These are phyloP conservation scores for Drosophila crucigera DNA, from an alignment of 2,888 invertebrate genomes.

Conservation along the genomic window DNA sequence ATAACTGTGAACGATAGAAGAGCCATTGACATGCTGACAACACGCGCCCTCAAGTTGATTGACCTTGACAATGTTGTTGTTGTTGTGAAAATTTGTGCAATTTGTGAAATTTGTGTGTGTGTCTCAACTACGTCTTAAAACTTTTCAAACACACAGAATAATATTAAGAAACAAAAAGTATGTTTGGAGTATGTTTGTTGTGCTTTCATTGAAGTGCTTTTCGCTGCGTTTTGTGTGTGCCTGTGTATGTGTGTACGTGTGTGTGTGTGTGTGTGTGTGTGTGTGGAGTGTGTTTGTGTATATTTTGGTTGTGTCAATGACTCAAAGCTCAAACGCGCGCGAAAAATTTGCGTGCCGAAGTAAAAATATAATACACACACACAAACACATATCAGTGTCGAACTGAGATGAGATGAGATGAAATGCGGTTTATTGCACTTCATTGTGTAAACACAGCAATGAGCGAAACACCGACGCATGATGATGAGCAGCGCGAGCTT, in stretches of 20 bases:
- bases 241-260: conserved; percentile 5
- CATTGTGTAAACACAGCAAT: conserved; percentile 62
- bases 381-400: conserved; percentile 1
- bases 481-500: conserved; percentile 37
- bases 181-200: conserved; percentile 15
- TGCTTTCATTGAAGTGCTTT: conserved; percentile 26
- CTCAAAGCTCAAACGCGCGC: conserved; percentile 73
- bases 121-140: conserved; percentile 37
- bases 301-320: conserved; percentile 67
- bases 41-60: conserved; percentile 66
- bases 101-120: conserved; percentile 30
- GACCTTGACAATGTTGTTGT: conserved; percentile 60
- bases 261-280: conserved; percentile 5
- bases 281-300: conserved; percentile 16
- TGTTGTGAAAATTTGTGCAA: conserved; percentile 37
- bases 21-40: conserved; percentile 66
- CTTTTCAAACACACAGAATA: conserved; percentile 19
- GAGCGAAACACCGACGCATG: conserved; percentile 42
- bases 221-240: conserved; percentile 26
- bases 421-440: conserved; percentile 77
- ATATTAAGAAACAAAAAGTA: conserved; percentile 3
- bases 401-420: conserved; percentile 28
- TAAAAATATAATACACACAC: conserved; percentile 57
- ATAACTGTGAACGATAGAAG: conserved; percentile 17
- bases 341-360: conserved; percentile 50